These are phyloP conservation scores for Lasioglossum baleicum DNA, from an alignment of 1,140 invertebrate genomes.

Conservation along the genomic window DNA sequence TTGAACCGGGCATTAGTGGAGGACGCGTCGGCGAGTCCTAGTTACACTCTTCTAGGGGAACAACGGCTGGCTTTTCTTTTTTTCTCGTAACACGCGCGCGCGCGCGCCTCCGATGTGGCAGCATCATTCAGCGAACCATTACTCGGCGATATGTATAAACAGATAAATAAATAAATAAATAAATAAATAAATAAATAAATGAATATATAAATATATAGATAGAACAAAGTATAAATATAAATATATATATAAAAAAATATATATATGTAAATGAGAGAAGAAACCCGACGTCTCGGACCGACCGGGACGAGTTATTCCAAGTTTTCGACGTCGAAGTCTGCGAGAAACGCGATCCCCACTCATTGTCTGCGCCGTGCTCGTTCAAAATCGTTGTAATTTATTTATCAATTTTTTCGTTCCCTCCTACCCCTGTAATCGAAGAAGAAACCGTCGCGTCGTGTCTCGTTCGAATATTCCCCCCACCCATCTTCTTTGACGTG, in stretches of 20 bases:
- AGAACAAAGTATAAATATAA: slow-evolving; percentile 43
- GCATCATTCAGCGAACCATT: slow-evolving; percentile 21
- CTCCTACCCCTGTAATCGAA: too few species aligned
- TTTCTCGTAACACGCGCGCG: slow-evolving; percentile 14
- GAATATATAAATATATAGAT: slow-evolving; percentile 58
- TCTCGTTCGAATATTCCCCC: too few species aligned
- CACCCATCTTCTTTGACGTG: too few species aligned
- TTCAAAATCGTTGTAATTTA: too few species aligned
- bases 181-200: slow-evolving; percentile 51
- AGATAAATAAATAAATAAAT: slow-evolving; percentile 44
- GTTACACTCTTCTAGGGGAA: neutral
- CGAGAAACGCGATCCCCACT: neutral
- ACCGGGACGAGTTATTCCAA: slow-evolving; percentile 33
- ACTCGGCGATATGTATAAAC: slow-evolving; percentile 54
- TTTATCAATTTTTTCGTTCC: neutral
- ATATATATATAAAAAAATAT: slow-evolving; percentile 42
- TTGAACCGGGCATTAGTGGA: neutral
- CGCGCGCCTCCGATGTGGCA: too few species aligned
- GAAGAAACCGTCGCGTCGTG: too few species aligned
- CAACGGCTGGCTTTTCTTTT: too few species aligned
- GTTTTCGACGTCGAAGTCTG: slow-evolving; percentile 46
- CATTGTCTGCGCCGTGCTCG: too few species aligned
- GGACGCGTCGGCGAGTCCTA: neutral
- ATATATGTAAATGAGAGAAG: slow-evolving; percentile 52
- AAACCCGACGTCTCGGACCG: slow-evolving; percentile 39